Conservation (phyloP, 2,797 vertebrate species). For the Peromyscus aztecus region DNA sequence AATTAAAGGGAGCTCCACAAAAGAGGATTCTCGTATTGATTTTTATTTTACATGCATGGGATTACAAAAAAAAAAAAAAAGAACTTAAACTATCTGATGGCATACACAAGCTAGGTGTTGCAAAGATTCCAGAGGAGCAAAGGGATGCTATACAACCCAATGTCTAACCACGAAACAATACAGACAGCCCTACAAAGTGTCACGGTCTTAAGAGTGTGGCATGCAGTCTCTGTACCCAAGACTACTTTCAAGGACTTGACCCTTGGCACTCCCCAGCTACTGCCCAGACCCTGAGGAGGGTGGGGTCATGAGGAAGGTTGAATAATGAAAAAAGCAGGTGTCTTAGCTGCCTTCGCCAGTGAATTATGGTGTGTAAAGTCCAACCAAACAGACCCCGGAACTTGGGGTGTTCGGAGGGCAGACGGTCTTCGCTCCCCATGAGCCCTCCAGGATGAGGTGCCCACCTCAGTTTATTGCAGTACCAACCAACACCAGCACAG, state of each 20-base stretch:
- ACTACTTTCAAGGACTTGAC: not conserved
- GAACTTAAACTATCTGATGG: constrained; percentile 12
- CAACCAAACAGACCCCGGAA: not conserved
- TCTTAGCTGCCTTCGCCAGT: not conserved
- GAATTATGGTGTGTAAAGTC: not conserved
- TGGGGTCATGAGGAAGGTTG: not conserved
- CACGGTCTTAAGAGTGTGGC: not conserved
- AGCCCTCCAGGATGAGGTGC: not conserved
- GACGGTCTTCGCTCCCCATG: not conserved
- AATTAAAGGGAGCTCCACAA: constrained; percentile 45
- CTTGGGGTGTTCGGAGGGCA: not conserved
- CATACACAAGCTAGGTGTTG: not conserved
- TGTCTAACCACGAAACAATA: not conserved
- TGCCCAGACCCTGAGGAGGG: not conserved
- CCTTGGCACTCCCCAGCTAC: not conserved
- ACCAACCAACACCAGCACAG: not conserved
- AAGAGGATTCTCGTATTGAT: not conserved
- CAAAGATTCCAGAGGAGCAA: not conserved
- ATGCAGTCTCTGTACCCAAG: not conserved
- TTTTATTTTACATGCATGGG: constrained; percentile 47
- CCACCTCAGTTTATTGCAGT: not conserved
- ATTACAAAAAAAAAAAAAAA: constrained; percentile 20
- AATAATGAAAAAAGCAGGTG: not conserved
- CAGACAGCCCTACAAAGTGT: not conserved
- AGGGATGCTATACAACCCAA: not conserved